Conservation (phyloP, 2,888 invertebrate species). For the Amiota mariae region DNA sequence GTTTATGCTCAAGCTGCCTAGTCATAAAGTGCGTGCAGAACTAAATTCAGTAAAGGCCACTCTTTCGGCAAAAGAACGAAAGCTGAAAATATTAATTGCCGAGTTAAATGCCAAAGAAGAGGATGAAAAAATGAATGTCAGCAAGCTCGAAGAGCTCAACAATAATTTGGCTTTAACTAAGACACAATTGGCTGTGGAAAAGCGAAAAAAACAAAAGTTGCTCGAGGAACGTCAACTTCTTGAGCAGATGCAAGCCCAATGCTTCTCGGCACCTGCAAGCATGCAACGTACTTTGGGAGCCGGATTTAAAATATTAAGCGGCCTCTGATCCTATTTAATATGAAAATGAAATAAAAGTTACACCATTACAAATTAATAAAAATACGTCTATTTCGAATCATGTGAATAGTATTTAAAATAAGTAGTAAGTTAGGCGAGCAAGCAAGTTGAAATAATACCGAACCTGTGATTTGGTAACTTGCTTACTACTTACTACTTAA, state of each 20-base stretch:
- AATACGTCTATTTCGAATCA: background rate
- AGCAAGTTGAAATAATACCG: too few species aligned
- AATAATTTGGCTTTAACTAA: conserved; percentile 63
- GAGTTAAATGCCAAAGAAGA: conserved; percentile 67
- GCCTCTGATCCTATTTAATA: conserved; percentile 27
- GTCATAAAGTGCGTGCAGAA: conserved; percentile 69
- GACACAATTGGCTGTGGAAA: conserved; percentile 66
- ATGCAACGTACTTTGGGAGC: conserved; percentile 66
- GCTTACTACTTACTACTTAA: too few species aligned
- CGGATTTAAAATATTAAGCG: conserved; percentile 64
- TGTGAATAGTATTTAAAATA: too few species aligned
- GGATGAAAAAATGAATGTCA: conserved; percentile 64
- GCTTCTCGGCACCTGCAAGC: conserved; percentile 70
- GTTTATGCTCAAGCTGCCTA: conserved; percentile 71
- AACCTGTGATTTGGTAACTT: too few species aligned
- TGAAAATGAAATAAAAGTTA: background rate
- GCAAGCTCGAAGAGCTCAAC: conserved; percentile 66
- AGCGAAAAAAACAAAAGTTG: conserved; percentile 68
- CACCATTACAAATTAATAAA: background rate
- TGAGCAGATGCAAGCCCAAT: conserved; percentile 71
- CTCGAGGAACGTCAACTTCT: conserved; percentile 69
- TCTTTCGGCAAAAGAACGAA: conserved; percentile 67
- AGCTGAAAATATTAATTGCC: conserved; percentile 69
- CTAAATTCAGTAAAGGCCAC: conserved; percentile 70
- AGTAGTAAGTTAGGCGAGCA: too few species aligned